Percentiles rank a stretch among this genome's conserved stretches.
Conservation (phyloP, 2,888 invertebrate species). For the Cataglyphis rosenhaueri region DNA sequence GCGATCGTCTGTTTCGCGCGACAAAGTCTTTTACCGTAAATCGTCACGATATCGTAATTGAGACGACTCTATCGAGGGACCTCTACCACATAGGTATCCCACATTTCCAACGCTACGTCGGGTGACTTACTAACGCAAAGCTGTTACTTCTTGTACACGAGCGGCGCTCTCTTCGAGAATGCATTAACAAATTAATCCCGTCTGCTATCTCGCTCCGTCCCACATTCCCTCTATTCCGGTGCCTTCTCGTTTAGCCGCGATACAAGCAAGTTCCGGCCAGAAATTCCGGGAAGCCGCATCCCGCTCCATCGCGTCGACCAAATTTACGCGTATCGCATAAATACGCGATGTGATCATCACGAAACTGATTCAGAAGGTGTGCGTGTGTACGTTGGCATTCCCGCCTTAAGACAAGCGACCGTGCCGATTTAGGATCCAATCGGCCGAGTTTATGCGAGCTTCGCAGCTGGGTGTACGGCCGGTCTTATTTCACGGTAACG, state of each 20-base stretch:
- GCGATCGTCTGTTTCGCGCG: slow-evolving; percentile 14
- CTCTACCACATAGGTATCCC: slow-evolving; percentile 64
- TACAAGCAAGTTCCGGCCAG: slow-evolving; percentile 59
- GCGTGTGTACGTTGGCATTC: slow-evolving; percentile 70
- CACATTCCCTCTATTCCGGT: slow-evolving; percentile 55
- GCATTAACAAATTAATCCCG: slow-evolving; percentile 76
- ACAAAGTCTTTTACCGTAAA: slow-evolving; percentile 68
- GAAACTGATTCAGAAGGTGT: slow-evolving; percentile 69
- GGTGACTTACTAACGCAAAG: slow-evolving; percentile 69
- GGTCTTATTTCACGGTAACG: slow-evolving; percentile 78
- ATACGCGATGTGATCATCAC: slow-evolving; percentile 75
- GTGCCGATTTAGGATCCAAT: slow-evolving; percentile 80
- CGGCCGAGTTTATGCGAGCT: slow-evolving; percentile 79
- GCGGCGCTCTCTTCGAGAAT: slow-evolving; percentile 49
- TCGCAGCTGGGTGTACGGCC: slow-evolving; percentile 77
- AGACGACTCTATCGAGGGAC: slow-evolving; percentile 72
- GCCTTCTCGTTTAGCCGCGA: slow-evolving; percentile 44
- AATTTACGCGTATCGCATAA: slow-evolving; percentile 76
- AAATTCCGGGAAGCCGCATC: slow-evolving; percentile 73
- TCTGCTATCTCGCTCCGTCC: slow-evolving; percentile 66
- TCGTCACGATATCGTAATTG: slow-evolving; percentile 67
- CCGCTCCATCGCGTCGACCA: slow-evolving; percentile 60
- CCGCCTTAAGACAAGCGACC: slow-evolving; percentile 75
- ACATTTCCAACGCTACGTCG: slow-evolving; percentile 57
- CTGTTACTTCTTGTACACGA: slow-evolving; percentile 56